Evolutionary conservation across 35 echinoderm and acorn worm species (phyloP).

Genomic region (Eucidaris tribuloides): DNA sequence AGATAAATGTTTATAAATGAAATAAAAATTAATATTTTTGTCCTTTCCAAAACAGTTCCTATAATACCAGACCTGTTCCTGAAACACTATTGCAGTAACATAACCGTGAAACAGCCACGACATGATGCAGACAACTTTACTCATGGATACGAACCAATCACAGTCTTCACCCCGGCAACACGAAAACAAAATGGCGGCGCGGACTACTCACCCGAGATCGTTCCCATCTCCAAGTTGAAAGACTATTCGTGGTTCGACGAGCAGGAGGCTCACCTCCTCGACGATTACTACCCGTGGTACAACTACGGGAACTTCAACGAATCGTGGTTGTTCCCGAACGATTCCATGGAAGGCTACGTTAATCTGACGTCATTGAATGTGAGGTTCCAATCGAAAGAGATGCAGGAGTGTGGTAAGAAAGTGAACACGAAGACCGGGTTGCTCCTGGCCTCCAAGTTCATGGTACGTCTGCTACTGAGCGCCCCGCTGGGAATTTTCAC

Average conservation of each 20-base stretch:
- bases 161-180: too few species aligned
- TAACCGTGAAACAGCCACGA: too few species aligned
- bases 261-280: neutral
- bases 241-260: constrained; percentile 21
- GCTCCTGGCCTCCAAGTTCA: constrained; percentile 18
- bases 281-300: neutral
- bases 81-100: constrained; percentile 5
- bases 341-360: neutral
- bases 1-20: too few species aligned
- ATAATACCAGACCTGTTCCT: constrained; percentile 15
- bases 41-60: constrained; percentile 5
- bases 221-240: neutral
- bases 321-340: too few species aligned
- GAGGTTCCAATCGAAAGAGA: neutral
- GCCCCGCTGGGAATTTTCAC: constrained; percentile 20
- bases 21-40: neutral
- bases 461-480: constrained; percentile 2
- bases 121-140: too few species aligned
- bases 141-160: too few species aligned
- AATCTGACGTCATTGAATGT: neutral
- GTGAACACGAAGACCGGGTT: constrained; percentile 14
- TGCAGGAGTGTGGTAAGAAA: neutral
- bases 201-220: too few species aligned
- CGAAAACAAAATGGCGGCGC: too few species aligned
- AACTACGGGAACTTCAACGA: too few species aligned